Evolutionary conservation across 2,113 vertebrate species (phyloP).

Genomic region (Mustela lutreola): DNA sequence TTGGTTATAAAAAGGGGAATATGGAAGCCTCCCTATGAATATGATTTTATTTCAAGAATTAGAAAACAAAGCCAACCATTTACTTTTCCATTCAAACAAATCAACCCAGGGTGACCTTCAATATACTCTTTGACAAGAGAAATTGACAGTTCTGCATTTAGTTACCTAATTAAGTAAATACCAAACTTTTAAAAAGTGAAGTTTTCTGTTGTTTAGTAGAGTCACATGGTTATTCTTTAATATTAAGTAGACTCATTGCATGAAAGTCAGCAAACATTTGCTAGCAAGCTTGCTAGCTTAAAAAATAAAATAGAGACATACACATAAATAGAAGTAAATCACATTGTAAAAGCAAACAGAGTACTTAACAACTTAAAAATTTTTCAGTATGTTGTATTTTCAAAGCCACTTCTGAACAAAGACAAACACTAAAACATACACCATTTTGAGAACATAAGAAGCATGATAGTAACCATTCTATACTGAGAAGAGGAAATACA

Average conservation of each 20-base stretch:
- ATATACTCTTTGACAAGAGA: constrained; percentile 37
- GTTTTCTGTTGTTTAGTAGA: constrained; percentile 45
- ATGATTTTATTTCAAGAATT: constrained; percentile 37
- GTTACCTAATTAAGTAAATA: constrained; percentile 29
- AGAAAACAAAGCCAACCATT: constrained; percentile 60
- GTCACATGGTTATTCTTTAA: constrained; percentile 47
- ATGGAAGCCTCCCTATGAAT: not conserved
- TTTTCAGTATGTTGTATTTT: not conserved
- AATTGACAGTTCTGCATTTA: constrained; percentile 10
- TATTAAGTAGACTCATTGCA: constrained; percentile 11
- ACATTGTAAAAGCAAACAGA: not conserved
- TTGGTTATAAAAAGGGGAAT: not conserved
- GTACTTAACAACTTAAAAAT: constrained; percentile 22
- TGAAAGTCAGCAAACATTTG: constrained; percentile 65
- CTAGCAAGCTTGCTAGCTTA: not conserved
- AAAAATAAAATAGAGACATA: constrained; percentile 38
- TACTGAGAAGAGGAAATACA: not conserved
- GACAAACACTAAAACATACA: not conserved
- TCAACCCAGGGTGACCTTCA: not conserved
- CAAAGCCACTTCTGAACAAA: constrained; percentile 53
- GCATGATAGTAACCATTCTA: not conserved
- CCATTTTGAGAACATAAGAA: not conserved
- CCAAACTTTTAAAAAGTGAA: constrained; percentile 50
- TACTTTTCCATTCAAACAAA: constrained; percentile 45
- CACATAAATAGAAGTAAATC: constrained; percentile 11